A percentile compares a stretch with the other conserved stretches of the same genome.
phyloP scores from a whole-genome alignment of 2,113 vertebrate genomes.

The Etia nguti region DNA sequence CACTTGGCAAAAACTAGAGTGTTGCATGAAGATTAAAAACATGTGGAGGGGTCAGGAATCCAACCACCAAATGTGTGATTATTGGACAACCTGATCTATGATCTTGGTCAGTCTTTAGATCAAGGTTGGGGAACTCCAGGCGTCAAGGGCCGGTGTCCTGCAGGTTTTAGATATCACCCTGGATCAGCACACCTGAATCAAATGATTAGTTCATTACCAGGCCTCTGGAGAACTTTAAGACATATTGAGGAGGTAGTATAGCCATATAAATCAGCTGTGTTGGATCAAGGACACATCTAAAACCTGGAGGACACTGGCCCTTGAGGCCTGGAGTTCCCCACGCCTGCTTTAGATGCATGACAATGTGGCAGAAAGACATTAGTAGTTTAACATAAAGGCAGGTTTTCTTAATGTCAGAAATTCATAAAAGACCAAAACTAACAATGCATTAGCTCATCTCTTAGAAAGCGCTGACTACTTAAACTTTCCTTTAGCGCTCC shows the following conservation, averaged over 20 bases:
- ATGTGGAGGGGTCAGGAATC: too few species aligned
- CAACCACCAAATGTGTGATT: background rate
- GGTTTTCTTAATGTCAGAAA: background rate
- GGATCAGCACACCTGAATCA: background rate
- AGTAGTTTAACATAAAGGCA: background rate
- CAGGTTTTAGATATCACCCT: background rate
- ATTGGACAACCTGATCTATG: background rate
- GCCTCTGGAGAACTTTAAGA: background rate
- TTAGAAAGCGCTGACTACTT: rapidly evolving
- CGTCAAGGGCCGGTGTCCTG: background rate
- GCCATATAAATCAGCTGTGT: too few species aligned
- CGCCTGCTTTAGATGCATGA: too few species aligned
- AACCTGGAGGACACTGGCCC: too few species aligned
- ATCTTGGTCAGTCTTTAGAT: background rate
- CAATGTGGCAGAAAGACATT: background rate
- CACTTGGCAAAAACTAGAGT: background rate
- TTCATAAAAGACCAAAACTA: background rate
- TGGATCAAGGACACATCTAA: too few species aligned
- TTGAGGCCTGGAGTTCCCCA: too few species aligned
- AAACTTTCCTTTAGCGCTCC: background rate
- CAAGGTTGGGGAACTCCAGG: background rate
- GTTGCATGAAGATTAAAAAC: background rate
- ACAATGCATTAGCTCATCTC: rapidly evolving
- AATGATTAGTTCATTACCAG: background rate
- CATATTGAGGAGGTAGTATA: too few species aligned